Conservation (phyloP, 2,113 vertebrate species). For the Oncorhynchus nerka region DNA sequence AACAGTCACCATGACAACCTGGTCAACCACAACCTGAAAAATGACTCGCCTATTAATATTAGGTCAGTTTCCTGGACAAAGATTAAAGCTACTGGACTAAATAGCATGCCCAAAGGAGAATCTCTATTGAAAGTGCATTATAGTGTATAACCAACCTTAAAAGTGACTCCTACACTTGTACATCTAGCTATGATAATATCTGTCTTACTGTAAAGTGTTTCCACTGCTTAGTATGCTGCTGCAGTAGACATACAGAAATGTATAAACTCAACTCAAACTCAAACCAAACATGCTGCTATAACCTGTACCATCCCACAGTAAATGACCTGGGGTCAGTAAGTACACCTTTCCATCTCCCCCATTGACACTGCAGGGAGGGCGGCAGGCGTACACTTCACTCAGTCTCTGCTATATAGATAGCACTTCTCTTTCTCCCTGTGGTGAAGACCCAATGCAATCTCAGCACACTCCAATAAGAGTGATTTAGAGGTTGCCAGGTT, state of each 20-base stretch:
- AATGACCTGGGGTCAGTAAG: neutral
- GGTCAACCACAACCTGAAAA: too few species aligned
- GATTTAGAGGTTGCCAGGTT: conserved; percentile 34
- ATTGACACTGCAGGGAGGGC: neutral
- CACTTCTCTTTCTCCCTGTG: conserved; percentile 11
- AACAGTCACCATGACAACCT: conserved; percentile 20
- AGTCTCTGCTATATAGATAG: conserved; percentile 27
- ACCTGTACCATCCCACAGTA: neutral
- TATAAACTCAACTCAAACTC: neutral
- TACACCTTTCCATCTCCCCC: neutral
- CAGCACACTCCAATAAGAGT: conserved; percentile 37
- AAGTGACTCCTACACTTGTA: too few species aligned
- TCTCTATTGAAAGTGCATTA: too few species aligned
- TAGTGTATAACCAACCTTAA: too few species aligned
- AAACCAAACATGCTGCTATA: neutral
- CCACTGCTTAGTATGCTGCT: too few species aligned
- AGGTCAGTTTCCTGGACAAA: too few species aligned
- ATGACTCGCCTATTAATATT: too few species aligned
- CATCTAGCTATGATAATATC: too few species aligned
- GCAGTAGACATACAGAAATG: too few species aligned
- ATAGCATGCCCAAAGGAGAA: too few species aligned
- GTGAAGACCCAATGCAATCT: conserved; percentile 16
- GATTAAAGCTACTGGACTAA: too few species aligned
- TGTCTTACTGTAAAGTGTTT: too few species aligned
- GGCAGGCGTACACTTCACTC: conserved; percentile 30